Evolutionary conservation across 2,113 vertebrate species (phyloP), one percentile per base, ranked within the genome.

Genomic region (Hippocampus abdominalis): DNA sequence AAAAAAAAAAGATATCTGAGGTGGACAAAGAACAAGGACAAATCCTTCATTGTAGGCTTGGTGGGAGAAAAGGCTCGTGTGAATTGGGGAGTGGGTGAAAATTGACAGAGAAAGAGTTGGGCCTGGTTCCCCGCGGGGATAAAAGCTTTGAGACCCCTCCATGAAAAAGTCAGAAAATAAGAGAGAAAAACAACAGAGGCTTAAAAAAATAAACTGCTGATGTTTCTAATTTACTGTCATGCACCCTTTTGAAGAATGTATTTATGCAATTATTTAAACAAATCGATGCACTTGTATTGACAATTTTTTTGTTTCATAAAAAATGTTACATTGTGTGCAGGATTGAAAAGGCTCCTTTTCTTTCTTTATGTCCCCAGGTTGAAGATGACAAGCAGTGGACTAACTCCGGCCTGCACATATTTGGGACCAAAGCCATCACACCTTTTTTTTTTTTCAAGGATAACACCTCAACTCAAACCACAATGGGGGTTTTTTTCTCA

Each of bases 11-110:
- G 86, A 90, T 88, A 87, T 91, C 90, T 89, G 88, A 85, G 77
- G 84, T 88, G 87, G 86, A 91, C 88, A 91, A 90, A 90, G 85
- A 86, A 82, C 48, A 80, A 84, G 87, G 84, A 89, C 86, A 91
- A 90, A 91, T 89, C 90, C 81, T 84, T 89, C 87, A 90, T 89
- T 90, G 88, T 88, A 86, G 75, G 79, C 36, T 77, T 75, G 85
- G 90, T 87, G 85, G 83, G 88, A 90, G 87, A 88, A 91, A 84
- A 76, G 79, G 74, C 75, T 83, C 9, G 81, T 86, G 83, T 90
- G 90, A 90, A 91, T 90, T 86, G 85, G 87, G 86, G 87, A 91
- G 87, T 88, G 87, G 87, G 90, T 87, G 90, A 89, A 90, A 91
- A 91, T 91, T 90, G 87, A 88, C 84, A 90, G 88, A 90, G 90